phyloP scores from a whole-genome alignment of 2,797 vertebrate genomes.

The Pipistrellus pipistrellus region DNA sequence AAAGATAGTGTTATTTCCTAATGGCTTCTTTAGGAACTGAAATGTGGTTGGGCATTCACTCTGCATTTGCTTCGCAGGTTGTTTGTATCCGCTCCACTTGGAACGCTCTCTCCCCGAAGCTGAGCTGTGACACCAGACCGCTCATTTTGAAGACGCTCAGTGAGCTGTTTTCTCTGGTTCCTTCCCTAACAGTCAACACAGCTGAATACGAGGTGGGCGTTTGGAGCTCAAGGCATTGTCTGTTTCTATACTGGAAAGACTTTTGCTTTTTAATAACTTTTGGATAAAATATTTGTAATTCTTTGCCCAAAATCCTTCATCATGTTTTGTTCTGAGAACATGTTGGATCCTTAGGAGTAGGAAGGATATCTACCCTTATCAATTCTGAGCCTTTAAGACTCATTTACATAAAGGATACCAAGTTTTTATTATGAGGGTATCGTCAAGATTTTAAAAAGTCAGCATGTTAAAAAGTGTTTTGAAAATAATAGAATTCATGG shows the following conservation, averaged over 20 bases:
- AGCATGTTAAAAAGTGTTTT: conserved; percentile 17
- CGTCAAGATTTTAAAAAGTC: conserved; percentile 18
- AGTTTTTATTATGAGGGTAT: not conserved
- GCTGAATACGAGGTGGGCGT: conserved; percentile 93
- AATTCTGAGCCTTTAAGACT: not conserved
- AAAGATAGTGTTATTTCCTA: not conserved
- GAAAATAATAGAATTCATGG: conserved; percentile 15
- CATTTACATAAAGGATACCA: not conserved
- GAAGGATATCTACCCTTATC: not conserved
- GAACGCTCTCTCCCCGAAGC: conserved; percentile 93
- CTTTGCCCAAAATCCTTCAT: not conserved
- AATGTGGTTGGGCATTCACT: not conserved
- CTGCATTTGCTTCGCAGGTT: conserved; percentile 89
- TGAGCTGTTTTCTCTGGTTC: conserved; percentile 94
- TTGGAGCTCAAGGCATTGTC: not conserved
- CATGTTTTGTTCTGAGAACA: not conserved
- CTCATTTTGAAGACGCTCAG: conserved; percentile 92
- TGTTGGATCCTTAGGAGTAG: not conserved
- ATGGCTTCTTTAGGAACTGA: not conserved
- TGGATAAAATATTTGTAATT: not conserved
- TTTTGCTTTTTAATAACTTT: not conserved
- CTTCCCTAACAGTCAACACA: conserved; percentile 93
- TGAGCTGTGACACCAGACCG: conserved; percentile 93
- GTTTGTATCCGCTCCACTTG: conserved; percentile 96
- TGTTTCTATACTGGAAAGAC: not conserved